These are phyloP conservation scores for Phaetusa simplex DNA, from an alignment of 2,113 vertebrate genomes.

Conservation along the genomic window DNA sequence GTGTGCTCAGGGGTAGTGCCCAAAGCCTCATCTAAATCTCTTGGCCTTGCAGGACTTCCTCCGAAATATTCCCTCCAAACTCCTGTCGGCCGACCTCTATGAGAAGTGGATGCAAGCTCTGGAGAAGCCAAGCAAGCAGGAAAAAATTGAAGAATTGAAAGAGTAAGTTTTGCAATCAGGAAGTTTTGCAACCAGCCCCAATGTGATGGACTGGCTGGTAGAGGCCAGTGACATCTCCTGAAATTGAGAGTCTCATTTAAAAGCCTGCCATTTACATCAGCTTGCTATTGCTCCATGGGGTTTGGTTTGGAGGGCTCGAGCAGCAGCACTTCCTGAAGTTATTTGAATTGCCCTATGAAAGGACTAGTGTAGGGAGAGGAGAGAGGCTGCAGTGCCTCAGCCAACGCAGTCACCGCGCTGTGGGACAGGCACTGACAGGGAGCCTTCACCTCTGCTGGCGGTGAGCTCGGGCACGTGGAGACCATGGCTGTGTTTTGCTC, in stretches of 20 bases:
- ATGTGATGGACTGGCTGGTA: background rate
- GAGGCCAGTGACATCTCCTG: accelerated
- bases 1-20: background rate
- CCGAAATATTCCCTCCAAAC: conserved; percentile 87
- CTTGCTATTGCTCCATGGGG: background rate
- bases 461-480: background rate
- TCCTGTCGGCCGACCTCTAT: conserved; percentile 83
- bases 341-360: background rate
- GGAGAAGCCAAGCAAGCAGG: conserved; percentile 69
- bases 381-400: background rate
- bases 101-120: conserved; percentile 85
- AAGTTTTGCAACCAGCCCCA: conserved; percentile 21
- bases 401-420: no score
- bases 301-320: background rate
- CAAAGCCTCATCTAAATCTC: background rate
- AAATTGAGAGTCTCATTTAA: background rate
- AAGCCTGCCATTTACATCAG: background rate
- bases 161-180: conserved; percentile 79
- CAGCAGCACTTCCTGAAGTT: background rate
- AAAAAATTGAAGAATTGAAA: conserved; percentile 78
- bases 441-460: background rate
- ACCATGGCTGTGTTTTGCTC: background rate
- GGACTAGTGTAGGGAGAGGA: background rate
- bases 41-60: conserved; percentile 85
- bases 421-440: background rate